Conservation (phyloP, 2,888 invertebrate species). For the Nebria brevicollis region DNA sequence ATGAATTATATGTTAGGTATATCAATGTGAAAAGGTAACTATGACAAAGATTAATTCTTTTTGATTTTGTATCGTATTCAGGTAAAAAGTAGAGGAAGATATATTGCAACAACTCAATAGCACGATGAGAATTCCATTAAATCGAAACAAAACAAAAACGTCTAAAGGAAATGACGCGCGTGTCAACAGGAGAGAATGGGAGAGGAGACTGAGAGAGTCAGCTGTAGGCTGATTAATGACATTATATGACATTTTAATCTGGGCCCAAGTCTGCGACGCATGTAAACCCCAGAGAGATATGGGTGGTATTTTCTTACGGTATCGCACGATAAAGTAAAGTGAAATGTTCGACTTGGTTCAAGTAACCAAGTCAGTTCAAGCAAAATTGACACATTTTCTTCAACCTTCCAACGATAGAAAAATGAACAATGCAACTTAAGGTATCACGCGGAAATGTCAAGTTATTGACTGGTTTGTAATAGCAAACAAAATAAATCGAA, state of each 20-base stretch:
- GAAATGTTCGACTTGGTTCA: not conserved
- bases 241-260: slow-evolving; percentile 47
- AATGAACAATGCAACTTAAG: not conserved
- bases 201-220: not conserved
- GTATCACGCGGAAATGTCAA: not conserved
- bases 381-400: not conserved
- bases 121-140: slow-evolving; percentile 43
- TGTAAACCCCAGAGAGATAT: slow-evolving; percentile 31
- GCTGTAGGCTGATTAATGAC: slow-evolving; percentile 35
- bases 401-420: not conserved
- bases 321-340: not conserved
- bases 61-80: slow-evolving; percentile 20
- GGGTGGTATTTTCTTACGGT: not conserved
- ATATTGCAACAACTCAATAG: slow-evolving; percentile 39
- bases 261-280: slow-evolving; percentile 25
- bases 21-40: not conserved
- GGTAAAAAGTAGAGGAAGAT: slow-evolving; percentile 44
- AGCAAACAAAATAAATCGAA: not conserved
- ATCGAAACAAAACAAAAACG: slow-evolving; percentile 42
- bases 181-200: not conserved
- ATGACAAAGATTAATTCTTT: slow-evolving; percentile 41
- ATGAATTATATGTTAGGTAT: not conserved
- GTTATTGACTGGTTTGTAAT: not conserved
- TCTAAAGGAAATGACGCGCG: slow-evolving; percentile 1
- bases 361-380: not conserved